phyloP scores from a whole-genome alignment of 2,113 vertebrate genomes.

The Elaphurus davidianus region DNA sequence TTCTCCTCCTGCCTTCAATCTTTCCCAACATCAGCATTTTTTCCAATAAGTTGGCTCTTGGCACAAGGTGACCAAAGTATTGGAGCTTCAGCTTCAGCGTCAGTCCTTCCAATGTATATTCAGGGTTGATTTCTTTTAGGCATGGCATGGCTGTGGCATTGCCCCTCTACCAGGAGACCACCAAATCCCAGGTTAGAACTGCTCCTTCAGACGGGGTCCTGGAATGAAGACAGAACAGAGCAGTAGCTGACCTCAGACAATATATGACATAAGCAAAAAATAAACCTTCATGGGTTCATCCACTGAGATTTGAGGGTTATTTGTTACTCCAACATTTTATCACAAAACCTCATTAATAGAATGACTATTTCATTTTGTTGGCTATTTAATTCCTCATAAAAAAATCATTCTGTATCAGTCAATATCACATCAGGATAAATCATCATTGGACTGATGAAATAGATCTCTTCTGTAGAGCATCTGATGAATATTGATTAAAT shows the following conservation, averaged over 20 bases:
- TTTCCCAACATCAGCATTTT: not conserved
- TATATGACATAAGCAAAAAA: not conserved
- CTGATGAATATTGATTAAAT: not conserved
- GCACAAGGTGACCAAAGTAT: not conserved
- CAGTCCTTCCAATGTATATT: not conserved
- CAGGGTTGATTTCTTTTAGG: not conserved
- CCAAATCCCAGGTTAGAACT: too few relatives aligned
- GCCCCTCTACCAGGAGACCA: accelerated
- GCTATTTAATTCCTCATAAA: not conserved
- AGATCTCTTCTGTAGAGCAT: not conserved
- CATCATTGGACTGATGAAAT: not conserved
- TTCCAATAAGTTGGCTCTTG: not conserved
- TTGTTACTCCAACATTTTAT: not conserved
- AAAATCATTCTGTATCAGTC: not conserved
- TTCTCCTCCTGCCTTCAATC: not conserved
- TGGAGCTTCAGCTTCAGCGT: not conserved
- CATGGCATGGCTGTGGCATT: accelerated
- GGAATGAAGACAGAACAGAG: not conserved
- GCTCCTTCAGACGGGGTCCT: not conserved
- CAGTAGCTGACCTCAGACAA: not conserved
- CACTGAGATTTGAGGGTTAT: not conserved
- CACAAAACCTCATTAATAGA: not conserved
- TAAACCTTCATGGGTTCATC: not conserved
- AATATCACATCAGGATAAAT: not conserved
- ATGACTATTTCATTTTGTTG: not conserved